A percentile compares a stretch with the other conserved stretches of the same genome.
These are phyloP conservation scores for Sebastes schlegelii DNA, from an alignment of 2,113 vertebrate species.

Conservation along the genomic window DNA sequence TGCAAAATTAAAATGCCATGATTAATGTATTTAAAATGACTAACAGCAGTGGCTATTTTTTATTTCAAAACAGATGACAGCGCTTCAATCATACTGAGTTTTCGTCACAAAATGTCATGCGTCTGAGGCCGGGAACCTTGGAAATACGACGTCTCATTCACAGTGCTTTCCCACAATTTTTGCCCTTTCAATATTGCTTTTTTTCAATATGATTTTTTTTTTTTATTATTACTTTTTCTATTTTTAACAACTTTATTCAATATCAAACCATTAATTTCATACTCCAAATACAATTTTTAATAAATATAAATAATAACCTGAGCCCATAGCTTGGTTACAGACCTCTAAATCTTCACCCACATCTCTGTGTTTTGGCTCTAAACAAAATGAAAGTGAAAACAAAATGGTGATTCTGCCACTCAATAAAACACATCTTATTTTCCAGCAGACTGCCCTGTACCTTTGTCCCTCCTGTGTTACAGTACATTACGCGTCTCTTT, in stretches of 20 bases:
- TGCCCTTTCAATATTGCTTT: not conserved
- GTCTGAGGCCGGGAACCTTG: not conserved
- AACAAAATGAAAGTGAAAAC: not conserved
- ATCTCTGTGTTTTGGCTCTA: not conserved
- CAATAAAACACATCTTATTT: not conserved
- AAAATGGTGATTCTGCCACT: not conserved
- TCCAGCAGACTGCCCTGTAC: too few relatives aligned
- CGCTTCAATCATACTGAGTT: not conserved
- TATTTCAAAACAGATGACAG: not conserved
- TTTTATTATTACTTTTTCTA: not conserved
- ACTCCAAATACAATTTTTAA: not conserved
- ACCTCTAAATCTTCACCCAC: not conserved
- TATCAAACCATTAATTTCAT: not conserved
- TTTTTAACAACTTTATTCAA: not conserved
- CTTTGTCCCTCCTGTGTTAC: not conserved
- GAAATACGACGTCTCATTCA: not conserved
- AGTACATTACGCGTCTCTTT: conserved; percentile 1
- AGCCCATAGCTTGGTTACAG: not conserved
- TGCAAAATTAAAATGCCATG: too few relatives aligned
- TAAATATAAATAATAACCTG: not conserved
- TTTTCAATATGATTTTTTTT: not conserved
- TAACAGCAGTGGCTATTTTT: too few relatives aligned
- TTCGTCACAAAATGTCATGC: not conserved
- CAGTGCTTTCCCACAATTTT: not conserved
- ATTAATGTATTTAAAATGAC: too few relatives aligned